phyloP scores from a whole-genome alignment of 2,113 vertebrate genomes.

The Eptesicus fuscus region DNA sequence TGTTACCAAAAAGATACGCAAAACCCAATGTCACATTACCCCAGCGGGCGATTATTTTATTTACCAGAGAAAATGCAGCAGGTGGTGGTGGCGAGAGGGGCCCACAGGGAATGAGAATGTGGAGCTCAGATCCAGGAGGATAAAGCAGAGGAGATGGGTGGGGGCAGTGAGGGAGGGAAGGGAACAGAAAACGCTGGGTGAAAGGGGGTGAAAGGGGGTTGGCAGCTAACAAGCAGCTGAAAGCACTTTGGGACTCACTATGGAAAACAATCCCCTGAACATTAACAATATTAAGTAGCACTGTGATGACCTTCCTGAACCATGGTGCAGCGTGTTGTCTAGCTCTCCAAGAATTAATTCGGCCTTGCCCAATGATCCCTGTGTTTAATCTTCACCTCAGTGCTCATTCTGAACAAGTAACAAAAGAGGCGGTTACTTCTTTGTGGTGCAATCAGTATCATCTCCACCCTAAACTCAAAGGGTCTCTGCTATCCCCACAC shows the following conservation, averaged over 20 bases:
- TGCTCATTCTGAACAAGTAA: slow-evolving; percentile 5
- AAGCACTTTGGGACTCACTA: slow-evolving; percentile 43
- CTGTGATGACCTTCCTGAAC: neutral
- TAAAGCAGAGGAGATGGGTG: neutral
- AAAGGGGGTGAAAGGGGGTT: neutral
- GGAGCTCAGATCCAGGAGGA: neutral
- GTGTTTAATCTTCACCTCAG: neutral
- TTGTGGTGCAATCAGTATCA: neutral
- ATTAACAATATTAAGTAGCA: neutral
- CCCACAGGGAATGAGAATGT: neutral
- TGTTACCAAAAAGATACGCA: slow-evolving; percentile 35
- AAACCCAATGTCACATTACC: neutral
- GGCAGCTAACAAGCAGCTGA: neutral
- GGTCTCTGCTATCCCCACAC: neutral
- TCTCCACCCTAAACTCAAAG: neutral
- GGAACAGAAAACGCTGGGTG: neutral
- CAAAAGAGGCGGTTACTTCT: neutral
- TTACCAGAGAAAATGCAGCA: slow-evolving; percentile 39
- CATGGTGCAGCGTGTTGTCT: neutral
- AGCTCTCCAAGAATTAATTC: neutral
- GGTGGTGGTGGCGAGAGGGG: neutral
- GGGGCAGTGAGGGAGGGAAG: neutral
- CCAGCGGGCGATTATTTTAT: slow-evolving; percentile 1
- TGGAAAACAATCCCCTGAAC: slow-evolving; percentile 16
- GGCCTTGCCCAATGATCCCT: neutral